Percentiles rank a stretch among this genome's conserved stretches.
Conservation (phyloP, 2,113 vertebrate species). For the Dromaius novaehollandiae region DNA sequence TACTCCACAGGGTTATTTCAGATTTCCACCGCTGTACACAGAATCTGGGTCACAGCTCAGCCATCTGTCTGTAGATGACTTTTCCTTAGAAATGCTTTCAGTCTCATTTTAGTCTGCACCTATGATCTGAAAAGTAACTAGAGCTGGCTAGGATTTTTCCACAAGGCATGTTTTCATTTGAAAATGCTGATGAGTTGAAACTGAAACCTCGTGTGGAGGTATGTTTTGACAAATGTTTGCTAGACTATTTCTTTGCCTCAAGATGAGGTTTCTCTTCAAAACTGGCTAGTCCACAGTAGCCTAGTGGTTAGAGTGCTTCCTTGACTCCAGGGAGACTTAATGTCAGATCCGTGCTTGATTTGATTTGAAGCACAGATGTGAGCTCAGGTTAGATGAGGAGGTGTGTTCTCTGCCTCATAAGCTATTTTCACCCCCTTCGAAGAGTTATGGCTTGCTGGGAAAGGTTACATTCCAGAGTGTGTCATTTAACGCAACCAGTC, state of each 20-base stretch:
- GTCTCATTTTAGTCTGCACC: neutral
- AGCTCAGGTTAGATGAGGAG: neutral
- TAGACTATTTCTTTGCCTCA: neutral
- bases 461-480: neutral
- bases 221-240: neutral
- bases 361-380: neutral
- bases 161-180: neutral
- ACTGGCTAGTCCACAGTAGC: neutral
- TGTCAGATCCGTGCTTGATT: neutral
- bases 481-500: neutral
- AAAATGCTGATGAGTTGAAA: neutral
- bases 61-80: conserved; percentile 35
- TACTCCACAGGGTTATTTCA: conserved; percentile 26
- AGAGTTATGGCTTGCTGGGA: neutral
- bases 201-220: neutral
- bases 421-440: neutral
- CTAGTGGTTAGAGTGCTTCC: neutral
- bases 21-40: conserved; percentile 22
- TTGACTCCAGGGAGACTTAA: neutral
- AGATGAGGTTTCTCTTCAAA: neutral
- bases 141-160: neutral
- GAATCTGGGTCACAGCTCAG: conserved; percentile 56
- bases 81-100: conserved; percentile 46
- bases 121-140: neutral
- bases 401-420: neutral